A percentile compares a stretch with the other conserved stretches of the same genome.
phyloP scores from a whole-genome alignment of 2,113 vertebrate genomes.

The Gnathonemus echidnorhynchus region DNA sequence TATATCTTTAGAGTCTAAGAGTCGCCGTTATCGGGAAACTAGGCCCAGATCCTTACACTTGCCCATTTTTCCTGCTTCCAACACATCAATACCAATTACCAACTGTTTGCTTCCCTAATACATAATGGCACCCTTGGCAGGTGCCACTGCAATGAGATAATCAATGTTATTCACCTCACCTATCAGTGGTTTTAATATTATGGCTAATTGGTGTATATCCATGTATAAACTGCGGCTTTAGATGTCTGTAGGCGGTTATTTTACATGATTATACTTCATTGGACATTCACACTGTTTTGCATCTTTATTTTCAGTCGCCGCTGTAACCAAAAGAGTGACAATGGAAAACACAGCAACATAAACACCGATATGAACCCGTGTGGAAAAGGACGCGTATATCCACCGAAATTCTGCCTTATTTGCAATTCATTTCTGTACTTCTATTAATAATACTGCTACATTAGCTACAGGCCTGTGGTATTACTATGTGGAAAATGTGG shows the following conservation, averaged over 20 bases:
- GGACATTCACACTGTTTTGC: neutral
- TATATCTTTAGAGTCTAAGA: no score
- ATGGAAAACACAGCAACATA: neutral
- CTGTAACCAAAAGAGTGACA: neutral
- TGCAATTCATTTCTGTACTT: neutral
- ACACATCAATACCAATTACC: neutral
- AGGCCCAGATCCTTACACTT: neutral
- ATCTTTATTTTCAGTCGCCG: neutral
- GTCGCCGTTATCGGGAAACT: no score
- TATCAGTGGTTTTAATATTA: neutral
- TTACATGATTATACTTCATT: neutral
- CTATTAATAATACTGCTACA: neutral
- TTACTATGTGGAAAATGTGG: neutral
- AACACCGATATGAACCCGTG: neutral
- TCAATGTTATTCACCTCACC: neutral
- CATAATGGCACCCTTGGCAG: neutral
- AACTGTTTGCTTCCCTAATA: neutral
- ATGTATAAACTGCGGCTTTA: neutral
- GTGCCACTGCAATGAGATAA: neutral
- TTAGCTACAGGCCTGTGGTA: neutral
- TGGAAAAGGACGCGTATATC: neutral
- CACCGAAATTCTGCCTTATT: neutral
- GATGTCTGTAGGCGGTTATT: neutral
- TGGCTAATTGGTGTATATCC: neutral
- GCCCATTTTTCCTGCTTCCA: neutral